Conservation (phyloP, 92 coral and sea anemone species). For the Palythoa heliodiscus region DNA sequence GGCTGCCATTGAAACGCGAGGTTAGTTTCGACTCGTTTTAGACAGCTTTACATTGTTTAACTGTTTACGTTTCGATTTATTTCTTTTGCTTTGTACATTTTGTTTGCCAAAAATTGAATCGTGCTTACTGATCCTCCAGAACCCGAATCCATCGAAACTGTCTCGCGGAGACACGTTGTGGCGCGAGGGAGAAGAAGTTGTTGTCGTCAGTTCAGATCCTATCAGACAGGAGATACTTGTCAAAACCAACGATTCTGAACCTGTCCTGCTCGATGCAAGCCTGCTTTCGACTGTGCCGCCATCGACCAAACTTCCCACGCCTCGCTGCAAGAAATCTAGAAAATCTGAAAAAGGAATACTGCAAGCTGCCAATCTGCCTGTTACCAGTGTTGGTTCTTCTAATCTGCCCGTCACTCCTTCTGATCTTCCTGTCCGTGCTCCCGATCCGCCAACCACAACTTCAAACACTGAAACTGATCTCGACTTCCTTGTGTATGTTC, state of each 20-base stretch:
- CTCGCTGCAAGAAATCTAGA: constrained; percentile 6
- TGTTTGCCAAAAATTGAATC: background rate
- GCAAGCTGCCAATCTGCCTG: background rate
- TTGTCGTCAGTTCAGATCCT: background rate
- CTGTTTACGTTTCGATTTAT: background rate
- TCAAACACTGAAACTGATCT: constrained; percentile 8
- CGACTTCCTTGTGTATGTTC: background rate
- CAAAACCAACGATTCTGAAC: too few species aligned
- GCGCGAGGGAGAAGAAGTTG: background rate
- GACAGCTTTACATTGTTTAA: background rate
- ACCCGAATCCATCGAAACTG: constrained; percentile 8
- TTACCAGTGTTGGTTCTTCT: background rate
- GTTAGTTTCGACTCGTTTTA: constrained; percentile 11
- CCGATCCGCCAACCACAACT: background rate
- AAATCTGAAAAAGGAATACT: background rate
- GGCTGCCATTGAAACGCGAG: constrained; percentile 10
- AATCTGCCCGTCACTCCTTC: constrained; percentile 1
- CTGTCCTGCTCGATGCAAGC: constrained; percentile 11
- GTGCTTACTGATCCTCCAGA: background rate
- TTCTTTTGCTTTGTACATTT: background rate
- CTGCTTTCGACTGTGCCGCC: constrained; percentile 14
- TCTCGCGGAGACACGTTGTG: constrained; percentile 13
- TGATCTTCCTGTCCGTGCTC: background rate
- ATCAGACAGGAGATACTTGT: background rate
- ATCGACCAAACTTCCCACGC: background rate